These are phyloP conservation scores for Lordiphosa stackelbergi DNA, from an alignment of 1,140 invertebrate species.

Conservation along the genomic window DNA sequence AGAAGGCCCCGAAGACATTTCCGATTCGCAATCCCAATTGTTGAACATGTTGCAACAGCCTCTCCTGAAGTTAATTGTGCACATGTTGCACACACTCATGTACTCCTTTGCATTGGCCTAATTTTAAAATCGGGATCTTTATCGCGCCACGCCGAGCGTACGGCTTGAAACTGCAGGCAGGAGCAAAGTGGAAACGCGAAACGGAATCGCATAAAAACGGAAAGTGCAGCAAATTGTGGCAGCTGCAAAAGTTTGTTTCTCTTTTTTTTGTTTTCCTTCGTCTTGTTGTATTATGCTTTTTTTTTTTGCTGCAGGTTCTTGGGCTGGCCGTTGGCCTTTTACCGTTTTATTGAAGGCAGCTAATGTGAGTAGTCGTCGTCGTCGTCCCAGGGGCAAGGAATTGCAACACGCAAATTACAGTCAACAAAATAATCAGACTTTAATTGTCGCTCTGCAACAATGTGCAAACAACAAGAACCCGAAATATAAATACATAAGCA, in stretches of 20 bases:
- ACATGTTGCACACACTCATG: conserved; percentile 41
- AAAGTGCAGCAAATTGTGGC: conserved; percentile 75
- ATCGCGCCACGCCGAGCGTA: conserved; percentile 49
- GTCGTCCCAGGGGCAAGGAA: conserved; percentile 13
- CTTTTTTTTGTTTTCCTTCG: conserved; percentile 15
- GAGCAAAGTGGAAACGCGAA: conserved; percentile 58
- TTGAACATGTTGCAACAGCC: background rate
- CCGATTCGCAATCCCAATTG: conserved; percentile 1
- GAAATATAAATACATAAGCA: conserved; percentile 9
- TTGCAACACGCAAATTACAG: conserved; percentile 65
- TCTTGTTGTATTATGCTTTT: conserved; percentile 17
- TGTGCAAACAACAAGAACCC: conserved; percentile 30
- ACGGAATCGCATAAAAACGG: conserved; percentile 72
- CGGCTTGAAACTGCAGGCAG: conserved; percentile 49
- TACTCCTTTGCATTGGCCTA: conserved; percentile 30
- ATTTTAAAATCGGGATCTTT: conserved; percentile 65
- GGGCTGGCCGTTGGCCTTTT: conserved; percentile 63
- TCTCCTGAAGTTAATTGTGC: conserved; percentile 21
- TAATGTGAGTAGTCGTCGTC: conserved; percentile 24
- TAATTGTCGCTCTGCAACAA: conserved; percentile 63
- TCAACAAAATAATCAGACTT: conserved; percentile 70
- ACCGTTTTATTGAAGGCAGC: conserved; percentile 53
- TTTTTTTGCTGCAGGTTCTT: conserved; percentile 33
- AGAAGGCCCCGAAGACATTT: background rate
- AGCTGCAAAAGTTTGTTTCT: conserved; percentile 67